phyloP scores from a whole-genome alignment of 2,113 vertebrate species.

The Phainopepla nitens region DNA sequence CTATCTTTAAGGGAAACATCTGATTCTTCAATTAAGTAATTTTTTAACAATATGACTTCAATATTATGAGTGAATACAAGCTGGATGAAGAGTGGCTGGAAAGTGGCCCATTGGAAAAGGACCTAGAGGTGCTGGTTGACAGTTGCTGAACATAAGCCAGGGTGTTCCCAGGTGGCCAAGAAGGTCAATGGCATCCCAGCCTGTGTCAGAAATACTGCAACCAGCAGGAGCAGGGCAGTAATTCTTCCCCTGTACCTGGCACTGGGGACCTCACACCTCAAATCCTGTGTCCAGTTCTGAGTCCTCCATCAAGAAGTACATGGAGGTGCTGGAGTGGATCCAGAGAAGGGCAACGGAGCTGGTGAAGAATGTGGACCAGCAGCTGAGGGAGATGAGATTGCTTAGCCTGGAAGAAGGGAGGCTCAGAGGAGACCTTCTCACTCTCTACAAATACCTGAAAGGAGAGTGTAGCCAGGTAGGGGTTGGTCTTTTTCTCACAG shows the following conservation, averaged over 20 bases:
- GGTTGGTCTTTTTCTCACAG: neutral
- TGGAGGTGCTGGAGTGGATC: neutral
- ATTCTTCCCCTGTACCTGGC: neutral
- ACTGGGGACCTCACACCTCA: neutral
- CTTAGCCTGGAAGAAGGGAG: neutral
- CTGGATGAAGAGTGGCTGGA: neutral
- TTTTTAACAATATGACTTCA: neutral
- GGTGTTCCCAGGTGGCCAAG: too few species aligned
- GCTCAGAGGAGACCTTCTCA: neutral
- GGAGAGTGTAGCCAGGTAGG: neutral
- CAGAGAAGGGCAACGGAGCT: neutral
- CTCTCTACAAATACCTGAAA: neutral
- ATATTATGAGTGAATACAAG: neutral
- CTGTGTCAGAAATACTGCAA: neutral
- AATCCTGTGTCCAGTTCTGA: too few species aligned
- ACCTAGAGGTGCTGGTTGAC: neutral
- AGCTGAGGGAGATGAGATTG: neutral
- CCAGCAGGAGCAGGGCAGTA: accelerated
- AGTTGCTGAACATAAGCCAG: neutral
- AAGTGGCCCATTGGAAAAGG: neutral
- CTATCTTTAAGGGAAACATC: neutral
- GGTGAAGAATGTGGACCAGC: neutral
- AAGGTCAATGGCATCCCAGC: neutral
- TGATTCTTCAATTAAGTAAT: neutral
- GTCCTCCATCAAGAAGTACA: neutral